Evolutionary conservation across 2,113 vertebrate genomes (phyloP), one percentile per base, ranked within the genome.

Genomic region (Bubo bubo): DNA sequence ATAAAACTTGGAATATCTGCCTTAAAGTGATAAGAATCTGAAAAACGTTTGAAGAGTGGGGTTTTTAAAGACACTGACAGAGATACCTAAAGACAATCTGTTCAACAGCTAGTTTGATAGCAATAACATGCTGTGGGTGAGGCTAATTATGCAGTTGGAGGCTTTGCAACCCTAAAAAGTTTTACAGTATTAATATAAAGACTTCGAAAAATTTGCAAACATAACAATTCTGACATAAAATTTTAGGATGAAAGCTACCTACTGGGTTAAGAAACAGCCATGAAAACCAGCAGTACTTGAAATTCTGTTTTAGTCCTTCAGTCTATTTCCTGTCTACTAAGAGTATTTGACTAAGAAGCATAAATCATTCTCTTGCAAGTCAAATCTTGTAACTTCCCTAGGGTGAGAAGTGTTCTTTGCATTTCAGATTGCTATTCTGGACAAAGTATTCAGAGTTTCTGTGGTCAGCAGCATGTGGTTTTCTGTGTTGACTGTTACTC

Each of bases 201-300:
- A 43, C 85, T 96, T 92, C 15, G 16, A 92, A 88, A 97, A 96
- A 95, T 94, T 97, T 96, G 90, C 93, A 96, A 86, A 86, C 76
- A 49, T 94, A 95, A 95, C 77, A 82, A 63, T 90, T 91, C 67
- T 92, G 90, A 64, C 73, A 76, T 92, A 70, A 89, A 91, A 86
- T 95, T 90, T 95, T 91, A 96, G 86, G 90, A 96, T 96, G 90
- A 97, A 95, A 97, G 95, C 45, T 67, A 76, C 66, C 94, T 86
- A 64, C 92, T 88, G 79, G 64, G 87, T 77, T 96, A 67, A 92
- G 95, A 96, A 96, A 86, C 55, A 83, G 64, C 66, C 45, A 21
- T 67, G 81, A 90, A 93, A 91, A 75, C 75, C 72, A 96, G 91
- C 85, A 79, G 52, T 71, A 27, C 89, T 97, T 98, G 88, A 96